Evolutionary conservation across 2,113 vertebrate genomes (phyloP), one percentile per base, ranked within the genome.

Genomic region (Dasyurus viverrinus): DNA sequence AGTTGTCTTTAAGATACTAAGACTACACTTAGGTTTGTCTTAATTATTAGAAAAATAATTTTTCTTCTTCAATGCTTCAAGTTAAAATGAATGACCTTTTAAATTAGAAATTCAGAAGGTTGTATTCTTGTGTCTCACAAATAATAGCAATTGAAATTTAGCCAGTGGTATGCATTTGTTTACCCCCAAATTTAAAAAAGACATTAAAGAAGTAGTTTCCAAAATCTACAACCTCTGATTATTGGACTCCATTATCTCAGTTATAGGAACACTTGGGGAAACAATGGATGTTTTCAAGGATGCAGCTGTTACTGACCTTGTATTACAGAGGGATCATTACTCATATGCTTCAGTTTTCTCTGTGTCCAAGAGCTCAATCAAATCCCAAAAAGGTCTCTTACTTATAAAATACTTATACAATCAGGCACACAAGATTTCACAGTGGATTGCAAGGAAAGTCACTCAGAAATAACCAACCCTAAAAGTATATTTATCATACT

Each of bases 141-240:
- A 36, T 60, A 42, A 23, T 4, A n/a, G 89, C 93, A 94, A 68
- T 93, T 22, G 1, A 90, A 55, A 94, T 93, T 92, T 90, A 93
- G 47, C 55, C 90, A 94, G 26, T 42, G 48, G 68, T 19, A 84
- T 90, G 50, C 47, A 52, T 25, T 89, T 68, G 53, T 23, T 25
- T 89, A 91, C 25, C 68, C 46, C 3, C 76, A 52, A 27, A 54
- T 14, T 14, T 11, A 90, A 26, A 57, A 57, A 46, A n/a, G 22
- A 57, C 54, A 42, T 22, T 84, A 84, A 84, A 84, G 14, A 84
- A 36, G 68, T 42, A 84, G 7, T 42, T 36, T 84, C n/a, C 42
- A 19, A 19, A 42, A 84, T 30, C 6, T 22, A 42, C 4, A 84
- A 84, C 0, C 68, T n/a, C 68, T n/a, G 36, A 42, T 36, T 84